Percentiles rank a stretch among this genome's conserved stretches.
Evolutionary conservation across 2,797 vertebrate species (phyloP).

Genomic region (Chanos chanos): DNA sequence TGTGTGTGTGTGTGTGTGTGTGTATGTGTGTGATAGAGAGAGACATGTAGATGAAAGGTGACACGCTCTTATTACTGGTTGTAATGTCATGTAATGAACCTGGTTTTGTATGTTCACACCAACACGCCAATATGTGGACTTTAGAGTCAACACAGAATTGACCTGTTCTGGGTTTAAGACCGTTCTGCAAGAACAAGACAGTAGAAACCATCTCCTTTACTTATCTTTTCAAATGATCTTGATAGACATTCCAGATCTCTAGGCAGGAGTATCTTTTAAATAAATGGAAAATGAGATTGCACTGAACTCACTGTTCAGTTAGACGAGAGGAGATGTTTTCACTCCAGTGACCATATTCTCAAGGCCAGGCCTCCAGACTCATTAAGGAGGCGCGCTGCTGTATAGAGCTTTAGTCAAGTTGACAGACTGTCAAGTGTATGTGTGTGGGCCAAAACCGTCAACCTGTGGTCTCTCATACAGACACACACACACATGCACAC

Average conservation of each 20-base stretch:
- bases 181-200: background rate
- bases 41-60: conserved; percentile 4
- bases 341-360: conserved; percentile 39
- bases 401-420: conserved; percentile 41
- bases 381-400: conserved; percentile 38
- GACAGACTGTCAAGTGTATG: conserved; percentile 30
- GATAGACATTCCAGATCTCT: background rate
- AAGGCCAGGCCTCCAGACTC: conserved; percentile 46
- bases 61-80: too few species aligned
- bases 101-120: too few species aligned
- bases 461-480: conserved; percentile 17
- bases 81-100: too few species aligned
- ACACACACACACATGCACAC: conserved; percentile 19
- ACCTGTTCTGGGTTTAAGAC: too few species aligned
- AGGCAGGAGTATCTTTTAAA: background rate
- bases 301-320: conserved; percentile 12
- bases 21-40: conserved; percentile 8
- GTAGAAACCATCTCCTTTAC: conserved; percentile 1
- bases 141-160: too few species aligned
- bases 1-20: background rate
- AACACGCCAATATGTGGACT: too few species aligned
- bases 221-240: background rate
- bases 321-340: too few species aligned
- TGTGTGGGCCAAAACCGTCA: conserved; percentile 46
- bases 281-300: conserved; percentile 3